Evolutionary conservation across 2,888 invertebrate species (phyloP).

Genomic region (Epinotia brunnichana): DNA sequence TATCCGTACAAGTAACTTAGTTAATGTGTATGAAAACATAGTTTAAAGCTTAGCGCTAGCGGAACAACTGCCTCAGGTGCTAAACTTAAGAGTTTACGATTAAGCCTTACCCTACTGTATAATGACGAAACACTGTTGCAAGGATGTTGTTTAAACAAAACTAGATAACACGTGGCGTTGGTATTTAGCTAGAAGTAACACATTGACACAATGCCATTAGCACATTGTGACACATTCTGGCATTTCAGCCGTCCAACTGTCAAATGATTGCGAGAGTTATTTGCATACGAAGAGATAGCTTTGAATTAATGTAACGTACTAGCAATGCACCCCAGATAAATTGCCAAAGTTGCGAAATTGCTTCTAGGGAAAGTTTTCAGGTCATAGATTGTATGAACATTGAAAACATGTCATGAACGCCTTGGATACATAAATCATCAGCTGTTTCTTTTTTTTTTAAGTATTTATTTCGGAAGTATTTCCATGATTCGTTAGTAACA

Average conservation of each 20-base stretch:
- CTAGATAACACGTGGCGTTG: slow-evolving; percentile 20
- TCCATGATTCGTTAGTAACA: no score
- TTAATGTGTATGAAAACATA: no score
- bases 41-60: background rate
- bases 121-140: slow-evolving; percentile 8
- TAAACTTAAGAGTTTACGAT: slow-evolving; percentile 15
- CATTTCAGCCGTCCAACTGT: slow-evolving; percentile 22
- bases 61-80: background rate
- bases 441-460: no score
- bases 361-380: no score
- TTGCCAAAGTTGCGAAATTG: no score
- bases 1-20: no score
- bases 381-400: no score
- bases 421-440: no score
- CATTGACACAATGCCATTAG: slow-evolving; percentile 17
- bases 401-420: no score
- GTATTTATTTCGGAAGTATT: no score
- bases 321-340: no score
- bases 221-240: slow-evolving; percentile 27
- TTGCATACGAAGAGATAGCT: slow-evolving; percentile 24
- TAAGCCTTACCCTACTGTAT: slow-evolving; percentile 1
- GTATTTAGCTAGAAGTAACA: slow-evolving; percentile 21
- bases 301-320: slow-evolving; percentile 4
- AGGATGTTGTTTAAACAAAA: slow-evolving; percentile 12
- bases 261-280: slow-evolving; percentile 26